Percentiles rank a stretch among this genome's conserved stretches.
Evolutionary conservation across 1,140 invertebrate genomes (phyloP).

Genomic region (Drosophila nigrodunni): DNA sequence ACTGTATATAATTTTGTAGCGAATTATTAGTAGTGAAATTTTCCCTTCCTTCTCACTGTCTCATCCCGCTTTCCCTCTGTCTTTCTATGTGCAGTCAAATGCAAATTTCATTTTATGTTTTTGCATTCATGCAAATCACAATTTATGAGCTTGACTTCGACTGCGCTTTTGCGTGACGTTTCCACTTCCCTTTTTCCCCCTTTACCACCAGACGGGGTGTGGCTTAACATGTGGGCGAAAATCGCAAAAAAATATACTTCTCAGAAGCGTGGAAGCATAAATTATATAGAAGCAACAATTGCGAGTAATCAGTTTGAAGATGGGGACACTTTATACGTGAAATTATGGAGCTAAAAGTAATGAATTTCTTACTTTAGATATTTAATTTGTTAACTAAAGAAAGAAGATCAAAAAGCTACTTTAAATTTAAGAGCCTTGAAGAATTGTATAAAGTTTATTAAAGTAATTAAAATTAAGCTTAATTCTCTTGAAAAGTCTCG

Average conservation of each 20-base stretch:
- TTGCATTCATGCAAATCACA: slow-evolving; percentile 77
- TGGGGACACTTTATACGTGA: background rate
- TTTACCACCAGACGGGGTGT: background rate
- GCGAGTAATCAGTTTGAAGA: background rate
- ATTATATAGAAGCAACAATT: slow-evolving; percentile 10
- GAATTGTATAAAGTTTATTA: too few relatives aligned
- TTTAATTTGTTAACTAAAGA: too few relatives aligned
- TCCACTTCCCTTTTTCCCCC: background rate
- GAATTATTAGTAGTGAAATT: slow-evolving; percentile 59
- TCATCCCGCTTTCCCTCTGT: background rate
- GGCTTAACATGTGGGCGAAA: slow-evolving; percentile 8
- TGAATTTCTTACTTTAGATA: too few relatives aligned
- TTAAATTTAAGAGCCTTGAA: too few relatives aligned
- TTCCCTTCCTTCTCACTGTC: background rate
- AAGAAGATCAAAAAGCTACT: too few relatives aligned
- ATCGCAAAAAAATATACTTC: background rate
- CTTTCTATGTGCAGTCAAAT: slow-evolving; percentile 66
- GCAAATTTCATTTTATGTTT: slow-evolving; percentile 79
- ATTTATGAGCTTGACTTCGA: slow-evolving; percentile 64
- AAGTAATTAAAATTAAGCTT: too few relatives aligned
- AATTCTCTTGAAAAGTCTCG: too few relatives aligned
- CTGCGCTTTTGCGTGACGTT: slow-evolving; percentile 44
- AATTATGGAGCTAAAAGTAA: background rate
- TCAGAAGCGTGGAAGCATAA: background rate
- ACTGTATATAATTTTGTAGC: slow-evolving; percentile 56